Base-by-base conservation (phyloP, 1,140 invertebrate genomes). In the Heliconius nattereri region DNA sequence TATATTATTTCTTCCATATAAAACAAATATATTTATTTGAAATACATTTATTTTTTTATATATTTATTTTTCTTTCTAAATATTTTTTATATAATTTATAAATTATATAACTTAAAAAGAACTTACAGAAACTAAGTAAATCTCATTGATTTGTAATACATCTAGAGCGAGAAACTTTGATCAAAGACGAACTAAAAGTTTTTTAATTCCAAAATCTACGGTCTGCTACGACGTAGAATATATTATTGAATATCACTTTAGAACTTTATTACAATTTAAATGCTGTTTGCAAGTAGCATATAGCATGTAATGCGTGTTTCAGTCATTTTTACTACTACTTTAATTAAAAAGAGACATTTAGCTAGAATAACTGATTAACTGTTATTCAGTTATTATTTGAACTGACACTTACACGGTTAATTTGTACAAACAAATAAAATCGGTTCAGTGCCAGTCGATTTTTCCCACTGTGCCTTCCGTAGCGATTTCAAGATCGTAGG, bases 241-340 rank as follows among this genome's bases (percentile, higher is more conserved):
- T 57, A 23, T 23, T 75, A 75, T 60, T 75, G 54, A 20, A 75
- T 60, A 60, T 75, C 32, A 75, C 11, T 35, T 60, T 32, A 60
- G 40, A 52, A 35, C 8, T 75, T 75, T 60, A 37, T 20, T 20
- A 35, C 2, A 73, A 40, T 73, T 54, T 19, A 57, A 75, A 60
- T 60, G n/a, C 57, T 45, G 40, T 45, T 45, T 45, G 40, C 1
- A 40, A 40, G 37, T 40, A 40, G 37, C 37, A 40, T 40, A 40
- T 37, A 37, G 3, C 19, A 57, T 20, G 1, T 7, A 20, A 8
- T 57, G 0, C 6, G 19, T 23, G 54, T 23, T n/a, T 57, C 8
- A 57, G 23, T 20, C 0, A 23, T 23, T 11, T 3, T 40, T 40
- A 13, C 11, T 13, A 13, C 2, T 13, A 3, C 3, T 40, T 40